Conservation (phyloP, 2,797 vertebrate species). For the Bradypodion pumilum region DNA sequence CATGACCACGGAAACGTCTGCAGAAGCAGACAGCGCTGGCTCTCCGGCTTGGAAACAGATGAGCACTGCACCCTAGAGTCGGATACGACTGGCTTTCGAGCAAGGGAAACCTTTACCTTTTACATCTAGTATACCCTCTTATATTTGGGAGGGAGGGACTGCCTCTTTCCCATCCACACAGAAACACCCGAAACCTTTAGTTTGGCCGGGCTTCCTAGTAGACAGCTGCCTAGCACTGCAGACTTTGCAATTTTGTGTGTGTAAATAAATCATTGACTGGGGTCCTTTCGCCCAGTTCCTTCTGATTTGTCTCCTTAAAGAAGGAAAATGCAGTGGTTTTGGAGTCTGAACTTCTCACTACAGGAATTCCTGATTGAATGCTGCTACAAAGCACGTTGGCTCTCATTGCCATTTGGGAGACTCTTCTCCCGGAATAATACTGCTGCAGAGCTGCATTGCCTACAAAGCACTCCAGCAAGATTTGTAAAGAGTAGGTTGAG, state of each 20-base stretch:
- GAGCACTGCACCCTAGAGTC: too few relatives aligned
- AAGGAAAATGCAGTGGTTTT: slow-evolving; percentile 46
- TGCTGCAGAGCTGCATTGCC: slow-evolving; percentile 98
- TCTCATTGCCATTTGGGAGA: slow-evolving; percentile 90
- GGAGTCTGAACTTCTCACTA: slow-evolving; percentile 74
- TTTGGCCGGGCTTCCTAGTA: slow-evolving; percentile 56
- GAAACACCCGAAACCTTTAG: slow-evolving; percentile 51
- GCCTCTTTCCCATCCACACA: slow-evolving; percentile 33
- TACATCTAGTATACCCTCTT: slow-evolving; percentile 29
- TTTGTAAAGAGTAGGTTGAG: slow-evolving; percentile 46
- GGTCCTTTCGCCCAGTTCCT: neutral
- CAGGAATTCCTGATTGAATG: slow-evolving; percentile 78
- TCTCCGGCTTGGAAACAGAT: too few relatives aligned
- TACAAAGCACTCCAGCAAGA: slow-evolving; percentile 84
- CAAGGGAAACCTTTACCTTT: too few relatives aligned
- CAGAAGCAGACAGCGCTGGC: too few relatives aligned
- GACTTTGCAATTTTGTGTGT: slow-evolving; percentile 52
- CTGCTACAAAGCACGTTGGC: slow-evolving; percentile 81
- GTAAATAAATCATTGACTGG: slow-evolving; percentile 32
- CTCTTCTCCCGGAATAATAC: slow-evolving; percentile 81
- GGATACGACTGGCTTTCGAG: too few relatives aligned
- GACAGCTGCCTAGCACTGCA: slow-evolving; percentile 67
- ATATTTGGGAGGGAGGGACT: slow-evolving; percentile 30
- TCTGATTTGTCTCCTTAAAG: slow-evolving; percentile 44
- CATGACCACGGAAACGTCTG: too few relatives aligned